These are phyloP conservation scores for Tipula vernalis DNA, from an alignment of 2,888 invertebrate genomes.

Conservation along the genomic window DNA sequence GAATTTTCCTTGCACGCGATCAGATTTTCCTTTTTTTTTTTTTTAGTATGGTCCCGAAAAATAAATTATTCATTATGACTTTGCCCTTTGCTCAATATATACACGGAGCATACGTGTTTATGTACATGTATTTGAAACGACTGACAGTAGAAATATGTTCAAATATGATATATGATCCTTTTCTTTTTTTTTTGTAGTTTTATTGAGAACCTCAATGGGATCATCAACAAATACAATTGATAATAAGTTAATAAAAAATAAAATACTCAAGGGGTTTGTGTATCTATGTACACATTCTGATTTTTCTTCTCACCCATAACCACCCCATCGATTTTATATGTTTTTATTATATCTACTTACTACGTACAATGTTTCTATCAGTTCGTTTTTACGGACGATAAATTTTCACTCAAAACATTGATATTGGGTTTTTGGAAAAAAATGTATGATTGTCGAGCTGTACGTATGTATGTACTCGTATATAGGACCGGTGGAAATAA, in stretches of 20 bases:
- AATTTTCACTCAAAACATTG: constrained; percentile 4
- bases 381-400: not conserved
- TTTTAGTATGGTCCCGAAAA: not conserved
- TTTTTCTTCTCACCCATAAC: not conserved
- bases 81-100: not conserved
- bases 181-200: not conserved
- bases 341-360: not conserved
- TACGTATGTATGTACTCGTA: too few relatives aligned
- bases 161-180: not conserved
- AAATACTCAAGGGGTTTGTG: not conserved
- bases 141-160: not conserved
- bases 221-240: not conserved
- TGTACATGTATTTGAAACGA: not conserved
- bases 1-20: not conserved
- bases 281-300: not conserved
- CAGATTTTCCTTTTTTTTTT: not conserved
- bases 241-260: not conserved
- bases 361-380: not conserved
- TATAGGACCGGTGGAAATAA: too few relatives aligned
- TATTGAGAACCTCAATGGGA: not conserved
- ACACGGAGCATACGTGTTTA: not conserved
- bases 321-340: not conserved
- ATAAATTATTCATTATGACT: not conserved
- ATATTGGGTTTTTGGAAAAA: not conserved
- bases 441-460: too few relatives aligned